These are phyloP conservation scores for Callionymus lyra DNA, from an alignment of 2,113 vertebrate genomes.

Conservation along the genomic window DNA sequence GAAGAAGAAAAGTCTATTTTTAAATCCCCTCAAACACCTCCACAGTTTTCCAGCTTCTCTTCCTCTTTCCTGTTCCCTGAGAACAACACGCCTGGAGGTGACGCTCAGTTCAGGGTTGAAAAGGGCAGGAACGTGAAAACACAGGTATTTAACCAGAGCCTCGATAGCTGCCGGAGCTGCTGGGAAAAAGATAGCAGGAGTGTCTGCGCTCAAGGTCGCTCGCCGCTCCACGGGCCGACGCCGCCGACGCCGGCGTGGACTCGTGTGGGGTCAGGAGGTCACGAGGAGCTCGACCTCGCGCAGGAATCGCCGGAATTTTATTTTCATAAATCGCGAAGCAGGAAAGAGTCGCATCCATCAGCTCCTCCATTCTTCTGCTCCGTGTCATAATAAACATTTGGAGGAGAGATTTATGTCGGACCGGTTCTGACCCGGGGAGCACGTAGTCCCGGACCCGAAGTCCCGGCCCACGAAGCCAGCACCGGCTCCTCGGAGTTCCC, in stretches of 20 bases:
- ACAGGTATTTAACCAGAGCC: conserved; percentile 49
- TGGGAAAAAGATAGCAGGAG: conserved; percentile 38
- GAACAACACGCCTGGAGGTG: conserved; percentile 53
- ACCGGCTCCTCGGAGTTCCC: conserved; percentile 59
- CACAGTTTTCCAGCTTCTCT: conserved; percentile 17
- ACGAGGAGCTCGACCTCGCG: conserved; percentile 47
- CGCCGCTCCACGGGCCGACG: conserved; percentile 30
- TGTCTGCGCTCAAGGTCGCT: conserved; percentile 47
- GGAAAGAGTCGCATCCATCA: too few relatives aligned
- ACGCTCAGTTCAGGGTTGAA: conserved; percentile 68
- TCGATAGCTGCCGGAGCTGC: conserved; percentile 42
- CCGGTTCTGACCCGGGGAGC: conserved; percentile 63
- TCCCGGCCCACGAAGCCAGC: conserved; percentile 37
- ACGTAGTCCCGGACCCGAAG: conserved; percentile 57
- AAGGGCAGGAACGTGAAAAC: conserved; percentile 23
- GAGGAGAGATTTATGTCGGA: conserved; percentile 50
- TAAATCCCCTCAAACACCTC: not conserved
- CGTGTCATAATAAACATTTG: conserved; percentile 62
- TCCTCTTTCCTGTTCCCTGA: conserved; percentile 60
- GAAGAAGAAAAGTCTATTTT: too few relatives aligned
- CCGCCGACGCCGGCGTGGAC: conserved; percentile 10
- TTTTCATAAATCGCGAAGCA: conserved; percentile 54
- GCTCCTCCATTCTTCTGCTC: conserved; percentile 26
- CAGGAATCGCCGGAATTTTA: conserved; percentile 55
- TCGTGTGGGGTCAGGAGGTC: conserved; percentile 48